Base-by-base conservation (phyloP, 1,140 invertebrate species). In the Meloidogyne hapla region DNA sequence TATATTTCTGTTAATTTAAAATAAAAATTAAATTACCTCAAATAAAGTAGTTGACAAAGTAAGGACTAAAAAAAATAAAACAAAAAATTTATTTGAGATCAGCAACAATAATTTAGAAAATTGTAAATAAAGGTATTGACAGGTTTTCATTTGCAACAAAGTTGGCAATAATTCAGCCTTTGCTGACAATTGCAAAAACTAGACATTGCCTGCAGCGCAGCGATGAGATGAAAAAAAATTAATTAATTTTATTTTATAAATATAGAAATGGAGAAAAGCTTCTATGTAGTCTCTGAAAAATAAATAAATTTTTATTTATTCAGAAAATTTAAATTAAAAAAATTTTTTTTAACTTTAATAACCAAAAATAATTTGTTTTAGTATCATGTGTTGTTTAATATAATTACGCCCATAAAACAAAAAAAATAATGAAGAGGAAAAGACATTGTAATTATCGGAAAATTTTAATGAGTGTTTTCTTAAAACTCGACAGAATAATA, bases 241-340 rank as follows among this genome's bases (percentile, higher is more conserved):
- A 56, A 56, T 56, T 56, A 56, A 56, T 56, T 56, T 56, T 56
- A 56, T 56, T 56, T 56, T 56, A n/a, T n/a, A n/a, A n/a, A n/a
- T n/a, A 56, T 56, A 56, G 8, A 48, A 56, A 45, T 13, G 42
- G 18, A 6, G 18, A 21, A 56, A 56, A n/a, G 33, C 33, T 33
- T n/a, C n/a, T n/a, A n/a, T n/a, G n/a, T n/a, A n/a, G n/a, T n/a
- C 33, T 33, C 33, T 33, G 33, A 33, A 33, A 33, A 33, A 33
- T 33, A 33, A 33, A 33, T 33, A 33, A 33, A 33, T 6, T 6
- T 33, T 6, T 33, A 6, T 33, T 33, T 33, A 33, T 33, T 33
- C 33, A 33, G 33, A 33, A 33, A 33, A 33, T 33, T 33, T 33
- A 33, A 33, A 33, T 33, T 33, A 33, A 33, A 33, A 33, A 33